These are phyloP conservation scores for Flexamia atlantica DNA, from an alignment of 2,888 invertebrate species.

Conservation along the genomic window DNA sequence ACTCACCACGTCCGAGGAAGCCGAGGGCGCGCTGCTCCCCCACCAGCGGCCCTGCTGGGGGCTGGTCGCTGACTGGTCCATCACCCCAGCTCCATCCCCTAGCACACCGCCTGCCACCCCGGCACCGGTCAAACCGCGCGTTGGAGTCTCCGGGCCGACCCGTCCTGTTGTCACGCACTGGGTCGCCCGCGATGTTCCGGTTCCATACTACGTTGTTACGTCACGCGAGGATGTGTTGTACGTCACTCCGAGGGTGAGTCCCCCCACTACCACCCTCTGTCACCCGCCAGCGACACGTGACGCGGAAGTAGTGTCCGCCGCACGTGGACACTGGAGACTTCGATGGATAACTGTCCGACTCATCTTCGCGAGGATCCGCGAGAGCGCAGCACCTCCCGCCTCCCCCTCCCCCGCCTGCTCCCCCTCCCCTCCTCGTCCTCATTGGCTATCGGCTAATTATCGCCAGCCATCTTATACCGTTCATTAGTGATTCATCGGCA, in stretches of 20 bases:
- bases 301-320: not conserved
- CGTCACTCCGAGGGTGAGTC: not conserved
- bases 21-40: constrained; percentile 48
- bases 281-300: constrained; percentile 4
- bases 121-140: constrained; percentile 40
- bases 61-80: constrained; percentile 51
- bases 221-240: too few species aligned
- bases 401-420: constrained; percentile 34
- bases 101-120: not conserved
- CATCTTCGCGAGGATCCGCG: constrained; percentile 61
- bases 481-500: constrained; percentile 49
- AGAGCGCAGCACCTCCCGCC: constrained; percentile 56
- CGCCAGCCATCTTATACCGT: constrained; percentile 39
- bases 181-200: too few species aligned
- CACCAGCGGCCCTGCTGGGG: constrained; percentile 49
- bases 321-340: constrained; percentile 31
- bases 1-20: constrained; percentile 61
- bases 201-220: too few species aligned
- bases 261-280: constrained; percentile 3
- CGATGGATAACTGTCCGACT: constrained; percentile 59
- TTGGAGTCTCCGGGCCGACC: constrained; percentile 60
- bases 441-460: constrained; percentile 41
- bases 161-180: too few species aligned
- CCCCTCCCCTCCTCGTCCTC: not conserved
- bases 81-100: constrained; percentile 35